phyloP scores from a whole-genome alignment of 2,113 vertebrate genomes.

The Pollachius pollachius region DNA sequence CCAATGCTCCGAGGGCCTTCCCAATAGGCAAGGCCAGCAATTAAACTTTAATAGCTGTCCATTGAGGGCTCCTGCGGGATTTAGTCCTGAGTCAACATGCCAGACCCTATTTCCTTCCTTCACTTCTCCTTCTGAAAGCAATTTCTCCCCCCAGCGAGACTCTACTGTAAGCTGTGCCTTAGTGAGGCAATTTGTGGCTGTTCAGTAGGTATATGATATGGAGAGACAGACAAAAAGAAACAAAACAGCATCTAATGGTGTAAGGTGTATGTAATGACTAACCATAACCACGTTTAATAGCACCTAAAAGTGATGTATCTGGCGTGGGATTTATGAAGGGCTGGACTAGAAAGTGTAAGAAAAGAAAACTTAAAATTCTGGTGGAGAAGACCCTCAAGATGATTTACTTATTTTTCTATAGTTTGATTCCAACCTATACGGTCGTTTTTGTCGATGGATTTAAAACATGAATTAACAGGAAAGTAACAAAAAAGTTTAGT shows the following conservation, averaged over 20 bases:
- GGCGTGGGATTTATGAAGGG: no score
- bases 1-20: conserved; percentile 35
- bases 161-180: conserved; percentile 1
- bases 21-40: conserved; percentile 44
- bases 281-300: not conserved
- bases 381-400: no score
- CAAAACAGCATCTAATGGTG: not conserved
- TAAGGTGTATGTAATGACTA: not conserved
- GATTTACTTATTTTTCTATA: no score
- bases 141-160: conserved; percentile 33
- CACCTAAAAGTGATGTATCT: not conserved
- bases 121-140: conserved; percentile 37
- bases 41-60: conserved; percentile 70
- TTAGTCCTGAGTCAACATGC: conserved; percentile 68
- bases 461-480: no score
- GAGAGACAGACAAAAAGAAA: conserved; percentile 8
- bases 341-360: no score
- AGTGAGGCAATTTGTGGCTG: conserved; percentile 8
- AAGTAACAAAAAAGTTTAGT: no score
- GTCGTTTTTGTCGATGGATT: no score
- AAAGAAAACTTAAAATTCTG: no score
- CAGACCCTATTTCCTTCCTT: conserved; percentile 67
- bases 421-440: no score
- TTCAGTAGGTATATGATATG: conserved; percentile 1
- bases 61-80: conserved; percentile 61